Evolutionary conservation across 1,140 invertebrate species (phyloP), one percentile per base, ranked within the genome.

Genomic region (Ceratitis capitata): DNA sequence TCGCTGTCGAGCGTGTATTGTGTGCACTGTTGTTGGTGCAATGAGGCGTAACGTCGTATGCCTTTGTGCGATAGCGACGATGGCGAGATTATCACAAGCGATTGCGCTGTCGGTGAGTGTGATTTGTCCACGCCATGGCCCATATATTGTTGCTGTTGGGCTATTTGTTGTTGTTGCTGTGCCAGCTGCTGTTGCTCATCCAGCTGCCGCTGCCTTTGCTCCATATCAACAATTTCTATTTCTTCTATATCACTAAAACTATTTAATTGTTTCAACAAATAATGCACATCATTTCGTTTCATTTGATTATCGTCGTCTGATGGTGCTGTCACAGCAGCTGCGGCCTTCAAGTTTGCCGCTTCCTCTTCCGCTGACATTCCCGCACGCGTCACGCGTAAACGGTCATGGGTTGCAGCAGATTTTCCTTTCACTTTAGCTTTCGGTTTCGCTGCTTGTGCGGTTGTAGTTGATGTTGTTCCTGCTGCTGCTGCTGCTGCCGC

Each of bases 221-320:
- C 90, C 89, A 91, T 90, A 91, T 91, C 90, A 91, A 91, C 90
- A 91, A 91, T 91, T 91, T 90, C 90, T 91, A 91, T 91, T 91
- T 92, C 91, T 91, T 92, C 91, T 87, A 92, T 92, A 91, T 92
- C 91, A 91, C 89, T 92, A 92, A 92, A 92, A 91, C 90, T 91
- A 92, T 92, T 92, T 89, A 92, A 92, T 91, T 92, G 90, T 91
- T 92, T 92, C 91, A 92, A 92, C 91, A 91, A 92, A 92, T 92
- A 92, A 92, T 92, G 91, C 89, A 92, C 91, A 92, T 92, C 91
- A 92, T 92, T 92, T 92, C 91, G 90, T 90, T 91, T 89, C 88
- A 88, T 90, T 89, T 90, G 89, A 88, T 92, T 90, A 89, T 90
- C 90, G 86, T 89, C 85, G 51, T 82, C 39, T 74, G 82, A 51